Conservation (phyloP, 2,888 invertebrate genomes). For the Polydrusus cervinus region DNA sequence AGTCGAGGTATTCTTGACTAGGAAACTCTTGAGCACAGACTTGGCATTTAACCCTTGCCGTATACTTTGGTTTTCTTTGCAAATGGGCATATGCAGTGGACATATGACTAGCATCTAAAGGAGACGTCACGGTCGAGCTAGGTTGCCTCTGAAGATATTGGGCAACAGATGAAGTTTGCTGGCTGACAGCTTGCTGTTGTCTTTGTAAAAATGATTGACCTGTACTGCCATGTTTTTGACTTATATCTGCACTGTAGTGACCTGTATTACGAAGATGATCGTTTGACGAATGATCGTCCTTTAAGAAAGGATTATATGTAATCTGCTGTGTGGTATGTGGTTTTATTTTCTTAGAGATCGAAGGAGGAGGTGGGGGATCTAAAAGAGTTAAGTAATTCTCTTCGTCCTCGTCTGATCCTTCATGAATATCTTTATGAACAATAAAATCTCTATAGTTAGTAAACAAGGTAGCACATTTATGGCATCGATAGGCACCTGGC, state of each 20-base stretch:
- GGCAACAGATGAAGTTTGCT: neutral
- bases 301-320: neutral
- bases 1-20: conserved; percentile 20
- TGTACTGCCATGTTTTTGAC: neutral
- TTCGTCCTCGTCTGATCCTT: conserved; percentile 33
- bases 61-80: neutral
- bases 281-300: neutral
- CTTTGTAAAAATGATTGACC: conserved; percentile 16
- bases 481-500: conserved; percentile 37
- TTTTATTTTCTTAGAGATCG: neutral
- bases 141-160: conserved; percentile 2
- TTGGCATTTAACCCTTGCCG: conserved; percentile 25
- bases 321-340: no score
- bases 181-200: neutral
- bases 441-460: conserved; percentile 40
- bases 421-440: conserved; percentile 35
- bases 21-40: conserved; percentile 32
- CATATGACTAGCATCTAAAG: neutral
- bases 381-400: conserved; percentile 35
- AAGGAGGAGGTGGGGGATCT: conserved; percentile 6
- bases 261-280: neutral
- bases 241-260: neutral
- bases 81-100: conserved; percentile 21
- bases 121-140: neutral
- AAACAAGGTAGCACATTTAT: conserved; percentile 42